Percentiles rank a stretch among this genome's conserved stretches.
Evolutionary conservation across 2,797 vertebrate genomes (phyloP).

Genomic region (Mormyrus hasselquistii): DNA sequence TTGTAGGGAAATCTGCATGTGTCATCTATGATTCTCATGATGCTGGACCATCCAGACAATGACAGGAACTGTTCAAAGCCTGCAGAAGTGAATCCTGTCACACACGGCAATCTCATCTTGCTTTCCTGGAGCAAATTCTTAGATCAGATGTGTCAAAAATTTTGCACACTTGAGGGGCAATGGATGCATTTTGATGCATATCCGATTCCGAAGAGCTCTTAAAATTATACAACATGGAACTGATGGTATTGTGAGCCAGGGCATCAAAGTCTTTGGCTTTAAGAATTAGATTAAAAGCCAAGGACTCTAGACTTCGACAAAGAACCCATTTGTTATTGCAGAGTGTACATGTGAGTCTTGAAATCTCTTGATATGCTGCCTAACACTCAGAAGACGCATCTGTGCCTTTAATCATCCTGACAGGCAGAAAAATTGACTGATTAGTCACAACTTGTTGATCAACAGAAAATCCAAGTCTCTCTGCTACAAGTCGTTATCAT

Average conservation of each 20-base stretch:
- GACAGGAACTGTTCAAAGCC: background rate
- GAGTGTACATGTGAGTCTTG: background rate
- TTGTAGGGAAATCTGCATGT: background rate
- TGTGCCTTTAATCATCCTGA: background rate
- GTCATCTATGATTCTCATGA: background rate
- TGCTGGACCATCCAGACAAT: background rate
- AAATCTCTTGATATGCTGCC: background rate
- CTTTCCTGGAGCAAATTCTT: background rate
- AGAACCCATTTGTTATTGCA: background rate
- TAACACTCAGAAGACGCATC: background rate
- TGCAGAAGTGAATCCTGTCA: conserved; percentile 6
- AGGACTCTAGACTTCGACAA: background rate
- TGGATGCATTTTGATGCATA: background rate
- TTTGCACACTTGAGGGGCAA: background rate
- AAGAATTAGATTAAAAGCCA: conserved; percentile 12
- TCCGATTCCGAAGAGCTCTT: background rate
- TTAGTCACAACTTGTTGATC: background rate
- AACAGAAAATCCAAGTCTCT: background rate
- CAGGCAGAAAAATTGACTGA: background rate
- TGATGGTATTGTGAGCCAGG: background rate
- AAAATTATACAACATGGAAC: conserved; percentile 1
- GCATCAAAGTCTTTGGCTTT: background rate
- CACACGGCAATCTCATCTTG: conserved; percentile 16
- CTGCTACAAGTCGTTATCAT: background rate
- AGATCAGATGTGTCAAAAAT: background rate